These are phyloP conservation scores for Tokudaia muenninki DNA, from an alignment of 2,797 vertebrate genomes.

Conservation along the genomic window DNA sequence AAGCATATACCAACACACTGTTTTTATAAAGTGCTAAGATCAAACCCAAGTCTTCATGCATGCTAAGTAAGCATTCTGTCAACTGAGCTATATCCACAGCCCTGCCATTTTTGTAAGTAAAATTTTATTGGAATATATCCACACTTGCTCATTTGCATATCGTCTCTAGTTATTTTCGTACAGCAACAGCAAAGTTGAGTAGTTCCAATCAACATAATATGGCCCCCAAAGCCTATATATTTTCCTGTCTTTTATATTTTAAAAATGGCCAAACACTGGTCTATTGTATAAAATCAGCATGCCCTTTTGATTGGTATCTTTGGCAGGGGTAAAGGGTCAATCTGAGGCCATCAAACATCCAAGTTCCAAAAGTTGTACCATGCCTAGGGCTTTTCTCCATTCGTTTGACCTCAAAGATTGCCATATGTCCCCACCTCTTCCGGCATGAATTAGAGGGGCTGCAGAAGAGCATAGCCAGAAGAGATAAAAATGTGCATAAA, in stretches of 20 bases:
- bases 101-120: background rate
- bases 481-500: constrained; percentile 81
- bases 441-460: background rate
- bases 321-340: background rate
- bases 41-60: background rate
- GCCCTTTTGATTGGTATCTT: constrained; percentile 49
- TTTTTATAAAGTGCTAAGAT: background rate
- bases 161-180: background rate
- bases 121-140: background rate
- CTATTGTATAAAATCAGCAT: background rate
- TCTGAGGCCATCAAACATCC: background rate
- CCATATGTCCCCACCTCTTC: constrained; percentile 22
- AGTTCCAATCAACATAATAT: background rate
- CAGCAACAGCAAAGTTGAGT: background rate
- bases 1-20: background rate
- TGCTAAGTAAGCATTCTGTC: background rate
- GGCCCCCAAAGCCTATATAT: background rate
- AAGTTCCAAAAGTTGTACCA: background rate
- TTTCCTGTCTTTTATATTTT: background rate
- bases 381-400: constrained; percentile 28
- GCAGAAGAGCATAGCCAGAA: constrained; percentile 70
- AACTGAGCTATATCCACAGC: background rate
- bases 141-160: background rate
- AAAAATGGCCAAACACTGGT: background rate
- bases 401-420: constrained; percentile 20